phyloP scores from a whole-genome alignment of 2,113 vertebrate genomes.

The Physeter macrocephalus region DNA sequence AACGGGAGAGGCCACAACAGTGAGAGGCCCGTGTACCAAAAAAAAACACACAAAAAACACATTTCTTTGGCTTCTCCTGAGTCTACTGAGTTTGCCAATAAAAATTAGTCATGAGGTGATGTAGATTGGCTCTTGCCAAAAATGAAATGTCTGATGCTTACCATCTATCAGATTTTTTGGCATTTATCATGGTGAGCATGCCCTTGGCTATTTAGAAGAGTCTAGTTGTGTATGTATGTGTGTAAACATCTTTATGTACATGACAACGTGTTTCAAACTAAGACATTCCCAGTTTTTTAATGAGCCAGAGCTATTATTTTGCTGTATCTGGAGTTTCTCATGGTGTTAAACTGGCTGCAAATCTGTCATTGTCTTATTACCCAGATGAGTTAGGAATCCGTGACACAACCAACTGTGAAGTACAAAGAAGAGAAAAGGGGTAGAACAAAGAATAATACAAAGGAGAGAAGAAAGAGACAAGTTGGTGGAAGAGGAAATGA shows the following conservation, averaged over 20 bases:
- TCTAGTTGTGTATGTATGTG: background rate
- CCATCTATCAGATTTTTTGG: background rate
- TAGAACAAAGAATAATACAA: background rate
- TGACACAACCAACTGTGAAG: background rate
- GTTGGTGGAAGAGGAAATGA: background rate
- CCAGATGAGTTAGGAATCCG: background rate
- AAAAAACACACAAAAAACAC: too few relatives aligned
- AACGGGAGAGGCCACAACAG: too few relatives aligned
- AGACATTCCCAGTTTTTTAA: background rate
- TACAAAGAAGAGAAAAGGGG: background rate
- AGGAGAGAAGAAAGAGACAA: background rate
- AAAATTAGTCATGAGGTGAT: slow-evolving; percentile 22
- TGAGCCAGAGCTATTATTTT: background rate
- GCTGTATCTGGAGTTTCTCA: slow-evolving; percentile 12
- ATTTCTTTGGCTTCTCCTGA: background rate
- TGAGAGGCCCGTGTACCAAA: too few relatives aligned
- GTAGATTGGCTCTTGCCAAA: background rate
- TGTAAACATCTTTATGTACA: background rate
- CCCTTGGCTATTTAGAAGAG: background rate
- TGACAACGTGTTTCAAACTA: background rate
- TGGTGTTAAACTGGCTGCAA: background rate
- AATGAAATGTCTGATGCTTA: background rate
- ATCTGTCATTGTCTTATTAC: background rate
- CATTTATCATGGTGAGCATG: background rate
- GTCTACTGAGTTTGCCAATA: slow-evolving; percentile 43